Base-by-base conservation (phyloP, 2,888 invertebrate genomes). In the Diaprepes abbreviatus region DNA sequence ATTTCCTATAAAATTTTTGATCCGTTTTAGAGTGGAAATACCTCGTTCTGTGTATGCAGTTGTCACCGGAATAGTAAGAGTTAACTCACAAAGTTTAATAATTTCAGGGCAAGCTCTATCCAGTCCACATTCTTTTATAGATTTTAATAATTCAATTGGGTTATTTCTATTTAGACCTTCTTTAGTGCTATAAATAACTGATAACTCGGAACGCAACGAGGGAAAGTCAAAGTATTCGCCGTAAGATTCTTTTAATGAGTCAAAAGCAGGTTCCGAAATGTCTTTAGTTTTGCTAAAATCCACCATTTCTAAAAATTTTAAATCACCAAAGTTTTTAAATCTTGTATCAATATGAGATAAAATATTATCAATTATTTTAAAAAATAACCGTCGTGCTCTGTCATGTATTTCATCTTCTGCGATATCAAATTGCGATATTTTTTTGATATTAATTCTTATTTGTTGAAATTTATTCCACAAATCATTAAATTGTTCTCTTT, bases 61-160 rank as follows among this genome's bases (percentile, higher is more conserved):
- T 16, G 52, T 38, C 2, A 24, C 64, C 3, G 71, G 68, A 21
- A 68, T 59, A 52, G 68, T 68, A 12, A 71, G 59, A 9, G 60
- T 60, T 59, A 71, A 60, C 16, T 71, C 59, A 43, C 65, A 68
- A n/a, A 68, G 48, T 68, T 65, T 71, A 2, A 31, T n/a, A 1
- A 60, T 60, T 24, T 71, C 68, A 0, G 14, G 14, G n/a, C 14
- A 21, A 2, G 36, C 21, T 2, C 24, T 24, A 3, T 57, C 57
- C 38, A 38, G n/a, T 14, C 4, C 14, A 3, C n/a, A 4, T 6
- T 38, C 14, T 24, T 65, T 65, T 12, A 65, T 33, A 65, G 58
- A 65, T 1, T 0, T n/a, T 19, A 65, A 35, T 45, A 65, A 12
- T 24, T 65, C 65, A 19, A 14, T 31, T 5, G 65, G 57, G 12